These are phyloP conservation scores for Ischnus inquisitorius DNA, from an alignment of 2,888 invertebrate species.

Conservation along the genomic window DNA sequence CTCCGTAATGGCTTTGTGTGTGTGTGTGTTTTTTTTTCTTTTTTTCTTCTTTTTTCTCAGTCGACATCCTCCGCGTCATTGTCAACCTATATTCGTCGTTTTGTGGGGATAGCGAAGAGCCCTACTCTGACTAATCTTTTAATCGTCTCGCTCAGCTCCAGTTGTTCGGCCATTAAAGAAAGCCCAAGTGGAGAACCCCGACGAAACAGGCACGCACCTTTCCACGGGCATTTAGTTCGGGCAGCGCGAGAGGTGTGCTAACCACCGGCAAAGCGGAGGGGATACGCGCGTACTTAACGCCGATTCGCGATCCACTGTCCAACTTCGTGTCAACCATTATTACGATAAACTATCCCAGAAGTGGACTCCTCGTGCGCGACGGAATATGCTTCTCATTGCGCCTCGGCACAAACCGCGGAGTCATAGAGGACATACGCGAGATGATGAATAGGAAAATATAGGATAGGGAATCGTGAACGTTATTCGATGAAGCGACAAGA, in stretches of 20 bases:
- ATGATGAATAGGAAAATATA: conserved; percentile 29
- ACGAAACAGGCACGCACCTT: conserved; percentile 45
- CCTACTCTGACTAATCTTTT: conserved; percentile 65
- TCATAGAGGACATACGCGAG: conserved; percentile 8
- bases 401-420: conserved; percentile 13
- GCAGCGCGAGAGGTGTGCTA: conserved; percentile 64
- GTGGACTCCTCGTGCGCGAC: neutral
- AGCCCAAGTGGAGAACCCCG: conserved; percentile 58
- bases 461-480: conserved; percentile 44
- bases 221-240: conserved; percentile 75
- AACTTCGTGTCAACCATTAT: neutral
- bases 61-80: conserved; percentile 22
- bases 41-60: conserved; percentile 17
- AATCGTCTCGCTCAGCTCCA: conserved; percentile 76
- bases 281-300: conserved; percentile 45
- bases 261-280: conserved; percentile 42
- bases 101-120: conserved; percentile 15
- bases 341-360: neutral
- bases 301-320: conserved; percentile 18
- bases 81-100: conserved; percentile 51
- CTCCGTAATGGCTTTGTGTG: neutral
- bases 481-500: conserved; percentile 62
- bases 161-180: conserved; percentile 72
- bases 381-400: neutral
- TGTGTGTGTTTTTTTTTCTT: too few relatives aligned